Evolutionary conservation across 2,888 invertebrate species (phyloP), one percentile per base, ranked within the genome.

Genomic region (Tortrix viridana): DNA sequence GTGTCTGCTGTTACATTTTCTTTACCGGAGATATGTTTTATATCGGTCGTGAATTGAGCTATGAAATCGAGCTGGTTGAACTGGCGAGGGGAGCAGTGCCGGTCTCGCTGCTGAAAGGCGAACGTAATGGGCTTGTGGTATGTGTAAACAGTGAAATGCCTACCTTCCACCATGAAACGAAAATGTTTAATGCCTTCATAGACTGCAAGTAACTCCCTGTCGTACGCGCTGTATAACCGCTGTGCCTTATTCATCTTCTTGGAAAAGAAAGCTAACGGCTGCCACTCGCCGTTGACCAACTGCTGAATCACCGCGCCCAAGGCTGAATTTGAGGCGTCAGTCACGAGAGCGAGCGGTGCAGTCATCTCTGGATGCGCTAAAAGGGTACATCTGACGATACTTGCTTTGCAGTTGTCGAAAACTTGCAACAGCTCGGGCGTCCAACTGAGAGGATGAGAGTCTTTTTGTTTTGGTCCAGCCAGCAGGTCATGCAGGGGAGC

Each of bases 211-310:
- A 88, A 69, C 67, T 86, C 82, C 3, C 82, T 41, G 56, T 87
- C 84, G 63, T 85, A 86, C 0, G 79, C 72, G 16, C 74, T 69
- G 75, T 75, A 73, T 14, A 79, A 82, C 5, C 23, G 52, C 65
- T 88, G 75, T 0, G 80, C 57, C 14, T 71, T 48, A 5, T 66
- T 71, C 0, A 86, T 65, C 38, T 80, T 83, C 26, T 69, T 68
- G 1, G 81, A 82, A 60, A 80, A 84, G 60, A 84, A 85, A 0
- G 77, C 77, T 3, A 84, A 56, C 1, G 83, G 82, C 64, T 82
- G 64, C 74, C 76, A 75, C 1, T 60, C 9, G n/a, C 67, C 54
- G 5, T 71, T 49, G 2, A 67, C 58, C 0, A 49, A 20, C 67
- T 84, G 83, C 56, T 85, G 77, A 5, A 87, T 49, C 0, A 71